Percentiles rank a stretch among this genome's conserved stretches.
phyloP scores from a whole-genome alignment of 30 jellyfish, hydroid and myxozoan genomes.

The Cassiopea andromeda region DNA sequence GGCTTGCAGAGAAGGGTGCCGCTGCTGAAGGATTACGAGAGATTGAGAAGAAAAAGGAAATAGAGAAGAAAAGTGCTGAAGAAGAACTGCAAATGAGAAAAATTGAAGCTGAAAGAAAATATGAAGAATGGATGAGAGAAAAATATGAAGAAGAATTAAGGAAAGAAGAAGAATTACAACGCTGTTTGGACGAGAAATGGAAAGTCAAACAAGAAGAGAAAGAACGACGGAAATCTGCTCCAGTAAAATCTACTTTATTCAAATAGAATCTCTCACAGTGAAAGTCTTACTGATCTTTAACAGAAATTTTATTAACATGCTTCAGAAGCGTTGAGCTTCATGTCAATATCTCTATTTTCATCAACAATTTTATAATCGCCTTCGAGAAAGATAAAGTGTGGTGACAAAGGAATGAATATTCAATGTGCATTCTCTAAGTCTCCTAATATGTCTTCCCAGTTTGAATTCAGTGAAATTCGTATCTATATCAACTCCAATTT shows the following conservation, averaged over 20 bases:
- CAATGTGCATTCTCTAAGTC: too few relatives aligned
- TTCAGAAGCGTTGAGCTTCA: too few relatives aligned
- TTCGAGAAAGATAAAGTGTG: too few relatives aligned
- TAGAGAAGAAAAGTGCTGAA: slow-evolving; percentile 19
- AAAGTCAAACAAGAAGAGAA: slow-evolving; percentile 35
- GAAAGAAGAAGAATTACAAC: slow-evolving; percentile 52
- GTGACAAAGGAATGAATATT: too few relatives aligned
- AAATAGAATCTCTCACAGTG: slow-evolving; percentile 3
- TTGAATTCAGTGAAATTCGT: too few relatives aligned
- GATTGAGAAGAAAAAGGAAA: slow-evolving; percentile 37
- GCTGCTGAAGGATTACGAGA: slow-evolving; percentile 19
- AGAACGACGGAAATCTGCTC: slow-evolving; percentile 47
- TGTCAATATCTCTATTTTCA: too few relatives aligned
- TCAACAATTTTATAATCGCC: too few relatives aligned
- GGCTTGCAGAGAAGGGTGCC: slow-evolving; percentile 58
- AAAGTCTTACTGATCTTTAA: slow-evolving; percentile 47
- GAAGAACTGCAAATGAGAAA: slow-evolving; percentile 34
- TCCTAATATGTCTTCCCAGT: too few relatives aligned
- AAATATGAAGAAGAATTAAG: slow-evolving; percentile 61
- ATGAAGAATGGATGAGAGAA: slow-evolving; percentile 68
- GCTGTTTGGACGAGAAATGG: slow-evolving; percentile 62
- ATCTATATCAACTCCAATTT: too few relatives aligned
- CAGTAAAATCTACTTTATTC: not conserved
- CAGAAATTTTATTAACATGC: too few relatives aligned
- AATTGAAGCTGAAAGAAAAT: slow-evolving; percentile 57